phyloP scores from a whole-genome alignment of 2,113 vertebrate species.

The Sinosuthora webbiana region DNA sequence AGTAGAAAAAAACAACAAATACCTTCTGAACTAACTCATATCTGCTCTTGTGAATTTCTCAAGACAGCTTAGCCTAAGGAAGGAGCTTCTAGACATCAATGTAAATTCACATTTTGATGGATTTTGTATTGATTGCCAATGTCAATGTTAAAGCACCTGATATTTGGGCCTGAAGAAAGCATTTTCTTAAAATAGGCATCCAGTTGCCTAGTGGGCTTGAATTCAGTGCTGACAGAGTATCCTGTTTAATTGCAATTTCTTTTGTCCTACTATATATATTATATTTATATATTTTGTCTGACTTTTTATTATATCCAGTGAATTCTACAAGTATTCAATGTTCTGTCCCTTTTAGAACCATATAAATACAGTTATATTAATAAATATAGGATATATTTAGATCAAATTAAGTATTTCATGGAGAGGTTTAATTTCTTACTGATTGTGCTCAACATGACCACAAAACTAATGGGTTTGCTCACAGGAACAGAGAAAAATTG shows the following conservation, averaged over 20 bases:
- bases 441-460: neutral
- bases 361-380: neutral
- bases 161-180: neutral
- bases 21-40: neutral
- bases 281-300: neutral
- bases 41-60: neutral
- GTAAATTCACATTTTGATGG: neutral
- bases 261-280: neutral
- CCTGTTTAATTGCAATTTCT: neutral
- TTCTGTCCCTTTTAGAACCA: neutral
- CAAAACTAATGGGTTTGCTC: neutral
- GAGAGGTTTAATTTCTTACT: neutral
- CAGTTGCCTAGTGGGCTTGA: neutral
- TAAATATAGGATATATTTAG: neutral
- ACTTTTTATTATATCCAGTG: neutral
- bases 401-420: neutral
- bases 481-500: neutral
- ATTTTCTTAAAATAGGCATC: constrained; percentile 23
- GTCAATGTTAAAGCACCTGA: neutral
- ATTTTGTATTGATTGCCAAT: constrained; percentile 23
- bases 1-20: neutral
- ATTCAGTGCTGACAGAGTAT: neutral
- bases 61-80: neutral
- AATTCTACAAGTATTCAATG: neutral
- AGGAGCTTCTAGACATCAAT: neutral